These are phyloP conservation scores for Drosophila paranaensis DNA, from an alignment of 2,888 invertebrate genomes.

Conservation along the genomic window DNA sequence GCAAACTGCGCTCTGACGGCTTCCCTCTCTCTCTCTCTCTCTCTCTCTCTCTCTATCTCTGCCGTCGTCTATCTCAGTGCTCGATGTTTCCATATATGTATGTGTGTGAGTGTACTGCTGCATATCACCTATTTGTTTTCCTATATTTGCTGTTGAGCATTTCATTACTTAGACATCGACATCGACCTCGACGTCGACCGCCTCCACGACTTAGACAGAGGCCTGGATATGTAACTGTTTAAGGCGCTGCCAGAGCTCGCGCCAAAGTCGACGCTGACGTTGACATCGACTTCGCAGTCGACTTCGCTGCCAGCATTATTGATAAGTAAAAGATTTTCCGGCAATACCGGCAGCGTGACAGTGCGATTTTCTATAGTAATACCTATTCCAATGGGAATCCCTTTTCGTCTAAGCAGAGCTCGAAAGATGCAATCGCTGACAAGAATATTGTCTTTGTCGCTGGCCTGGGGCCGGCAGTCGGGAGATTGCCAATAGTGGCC, in stretches of 20 bases:
- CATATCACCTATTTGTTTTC: constrained; percentile 10
- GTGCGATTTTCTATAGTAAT: constrained; percentile 50
- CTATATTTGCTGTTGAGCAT: not conserved
- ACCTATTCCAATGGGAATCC: constrained; percentile 20
- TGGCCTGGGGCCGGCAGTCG: constrained; percentile 79
- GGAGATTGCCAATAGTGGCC: constrained; percentile 56
- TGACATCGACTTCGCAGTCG: constrained; percentile 4
- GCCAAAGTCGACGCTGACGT: not conserved
- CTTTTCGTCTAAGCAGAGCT: constrained; percentile 34
- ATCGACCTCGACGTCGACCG: constrained; percentile 1
- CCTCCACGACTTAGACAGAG: not conserved
- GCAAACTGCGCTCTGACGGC: constrained; percentile 8
- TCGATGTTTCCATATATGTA: constrained; percentile 4
- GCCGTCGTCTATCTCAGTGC: not conserved
- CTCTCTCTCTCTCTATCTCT: not conserved
- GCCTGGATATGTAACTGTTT: constrained; percentile 30
- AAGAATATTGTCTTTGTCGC: constrained; percentile 81
- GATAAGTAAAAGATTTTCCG: constrained; percentile 25
- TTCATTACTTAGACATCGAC: constrained; percentile 13
- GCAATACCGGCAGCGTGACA: constrained; percentile 2
- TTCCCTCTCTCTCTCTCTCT: not conserved
- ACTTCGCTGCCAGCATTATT: constrained; percentile 16
- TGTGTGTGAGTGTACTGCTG: not conserved
- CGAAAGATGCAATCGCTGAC: constrained; percentile 61
- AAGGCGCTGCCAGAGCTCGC: constrained; percentile 13